Evolutionary conservation across 2,888 invertebrate species (phyloP).

Genomic region (Lasioglossum villosulum): DNA sequence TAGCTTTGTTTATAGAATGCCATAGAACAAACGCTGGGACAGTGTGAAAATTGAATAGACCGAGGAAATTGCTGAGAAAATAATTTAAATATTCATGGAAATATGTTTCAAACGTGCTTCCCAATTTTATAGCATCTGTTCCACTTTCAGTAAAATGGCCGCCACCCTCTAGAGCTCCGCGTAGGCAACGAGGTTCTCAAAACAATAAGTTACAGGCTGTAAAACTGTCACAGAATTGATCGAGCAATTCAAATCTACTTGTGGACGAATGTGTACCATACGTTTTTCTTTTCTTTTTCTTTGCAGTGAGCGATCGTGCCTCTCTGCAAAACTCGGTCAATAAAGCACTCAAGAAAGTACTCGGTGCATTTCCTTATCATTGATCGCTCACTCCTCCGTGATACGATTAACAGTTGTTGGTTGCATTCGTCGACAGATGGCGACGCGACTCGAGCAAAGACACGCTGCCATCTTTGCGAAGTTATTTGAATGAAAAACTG

Average conservation of each 20-base stretch:
- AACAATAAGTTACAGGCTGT: not conserved
- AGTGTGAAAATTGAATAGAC: not conserved
- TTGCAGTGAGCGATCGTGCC: not conserved
- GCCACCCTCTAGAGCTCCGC: not conserved
- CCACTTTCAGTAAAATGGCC: conserved; percentile 2
- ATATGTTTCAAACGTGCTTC: not conserved
- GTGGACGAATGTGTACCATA: no score
- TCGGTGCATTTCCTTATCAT: conserved; percentile 26
- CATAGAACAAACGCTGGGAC: not conserved
- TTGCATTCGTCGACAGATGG: conserved; percentile 36
- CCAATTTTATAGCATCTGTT: not conserved
- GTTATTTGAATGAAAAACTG: conserved; percentile 18
- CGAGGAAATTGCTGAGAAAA: not conserved
- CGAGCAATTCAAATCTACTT: not conserved
- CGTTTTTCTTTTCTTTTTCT: not conserved
- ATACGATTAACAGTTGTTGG: not conserved
- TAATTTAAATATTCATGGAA: not conserved
- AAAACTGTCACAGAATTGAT: not conserved
- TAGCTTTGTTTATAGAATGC: not conserved
- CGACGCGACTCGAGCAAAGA: conserved; percentile 3
- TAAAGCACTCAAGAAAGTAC: not conserved
- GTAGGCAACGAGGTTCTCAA: not conserved
- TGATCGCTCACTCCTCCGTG: conserved; percentile 5
- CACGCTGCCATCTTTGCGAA: conserved; percentile 45
- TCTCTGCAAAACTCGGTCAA: not conserved